These are phyloP conservation scores for Myrmecophaga tridactyla DNA, from an alignment of 2,113 vertebrate genomes.

Conservation along the genomic window DNA sequence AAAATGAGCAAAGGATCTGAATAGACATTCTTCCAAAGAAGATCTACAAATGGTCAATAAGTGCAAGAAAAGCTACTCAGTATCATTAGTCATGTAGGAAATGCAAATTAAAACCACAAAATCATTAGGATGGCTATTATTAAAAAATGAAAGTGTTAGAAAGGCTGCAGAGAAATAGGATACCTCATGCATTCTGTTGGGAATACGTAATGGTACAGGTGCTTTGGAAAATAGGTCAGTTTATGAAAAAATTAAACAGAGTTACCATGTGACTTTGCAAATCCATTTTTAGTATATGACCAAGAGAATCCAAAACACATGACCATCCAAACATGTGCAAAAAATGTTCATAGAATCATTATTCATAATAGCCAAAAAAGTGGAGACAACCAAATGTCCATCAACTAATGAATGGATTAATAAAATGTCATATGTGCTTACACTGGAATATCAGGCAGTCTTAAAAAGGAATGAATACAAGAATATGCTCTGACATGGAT, in stretches of 20 bases:
- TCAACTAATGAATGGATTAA: not conserved
- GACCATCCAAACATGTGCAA: not conserved
- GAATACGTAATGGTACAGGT: not conserved
- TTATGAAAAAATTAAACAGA: not conserved
- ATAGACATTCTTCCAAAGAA: not conserved
- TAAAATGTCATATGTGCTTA: not conserved
- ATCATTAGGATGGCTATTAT: not conserved
- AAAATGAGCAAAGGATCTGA: not conserved
- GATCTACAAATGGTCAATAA: not conserved
- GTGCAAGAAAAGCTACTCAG: not conserved
- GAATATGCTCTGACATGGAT: not conserved
- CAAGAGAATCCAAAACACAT: not conserved
- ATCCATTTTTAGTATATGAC: not conserved
- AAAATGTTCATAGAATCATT: not conserved
- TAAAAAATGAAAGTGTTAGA: no score
- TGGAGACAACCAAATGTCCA: not conserved
- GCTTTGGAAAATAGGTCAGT: not conserved
- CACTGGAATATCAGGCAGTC: not conserved
- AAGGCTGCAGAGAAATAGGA: not conserved
- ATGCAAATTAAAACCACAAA: not conserved
- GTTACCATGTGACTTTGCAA: not conserved
- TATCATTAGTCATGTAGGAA: not conserved
- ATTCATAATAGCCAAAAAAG: not conserved
- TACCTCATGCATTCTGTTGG: accelerated
- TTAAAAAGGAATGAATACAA: not conserved